Evolutionary conservation across 2,113 vertebrate genomes (phyloP), one percentile per base, ranked within the genome.

Genomic region (Octodon degus): DNA sequence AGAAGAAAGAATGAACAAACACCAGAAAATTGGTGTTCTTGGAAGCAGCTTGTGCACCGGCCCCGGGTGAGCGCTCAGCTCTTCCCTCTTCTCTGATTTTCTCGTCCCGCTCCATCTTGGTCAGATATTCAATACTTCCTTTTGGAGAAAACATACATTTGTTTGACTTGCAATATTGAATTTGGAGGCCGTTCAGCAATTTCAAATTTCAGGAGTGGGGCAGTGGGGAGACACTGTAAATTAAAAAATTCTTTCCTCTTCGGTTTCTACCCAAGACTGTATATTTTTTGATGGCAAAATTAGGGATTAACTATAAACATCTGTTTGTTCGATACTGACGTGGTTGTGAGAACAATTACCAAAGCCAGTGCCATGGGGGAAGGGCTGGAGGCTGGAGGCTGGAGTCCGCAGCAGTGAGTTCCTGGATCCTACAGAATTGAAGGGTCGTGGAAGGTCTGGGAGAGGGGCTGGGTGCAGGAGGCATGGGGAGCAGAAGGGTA

Each of bases 261-360:
- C 43, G 7, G 86, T 98, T 97, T 98, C 96, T 98, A 97, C 95
- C 91, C 82, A 92, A 96, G 96, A 97, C 60, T 97, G 91, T 93
- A 82, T 91, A 96, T 94, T 98, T 98, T 98, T 97, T 96, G 95
- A 96, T 95, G 94, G 90, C 92, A 97, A 97, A 97, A 98, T 96
- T 98, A 97, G 95, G 88, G 90, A 96, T 98, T 96, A 97, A 97
- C 96, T 97, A 98, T 97, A 96, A 98, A 98, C 97, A 97, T 96
- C 96, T 96, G 93, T 94, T 98, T 98, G 97, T 97, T 97, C 82
- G 34, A 96, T 97, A 93, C 74, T 91, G 76, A 90, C 72, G n/a
- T 65, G 90, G 94, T 96, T 95, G 90, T 70, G 91, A 97, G 95
- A 97, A 95, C 96, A 97, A 87, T 89, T 94, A 93, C 85, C 47